A percentile compares a stretch with the other conserved stretches of the same genome.
phyloP scores from a whole-genome alignment of 1,140 invertebrate genomes.

The Anoplolepis gracilipes region DNA sequence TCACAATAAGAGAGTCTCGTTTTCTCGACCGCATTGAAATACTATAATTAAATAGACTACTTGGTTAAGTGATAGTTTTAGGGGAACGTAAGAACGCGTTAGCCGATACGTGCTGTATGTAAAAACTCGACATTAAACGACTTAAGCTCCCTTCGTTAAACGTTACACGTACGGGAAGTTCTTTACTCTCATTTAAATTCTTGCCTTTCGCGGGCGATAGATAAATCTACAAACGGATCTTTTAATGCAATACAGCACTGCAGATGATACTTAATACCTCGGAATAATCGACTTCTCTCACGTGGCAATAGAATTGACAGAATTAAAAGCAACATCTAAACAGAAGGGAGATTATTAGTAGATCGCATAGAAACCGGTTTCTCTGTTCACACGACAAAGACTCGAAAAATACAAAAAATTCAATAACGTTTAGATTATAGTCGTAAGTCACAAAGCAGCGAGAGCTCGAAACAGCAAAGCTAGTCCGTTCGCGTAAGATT shows the following conservation, averaged over 20 bases:
- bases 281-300: background rate
- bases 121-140: background rate
- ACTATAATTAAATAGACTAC: slow-evolving; percentile 1
- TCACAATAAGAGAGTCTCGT: slow-evolving; percentile 20
- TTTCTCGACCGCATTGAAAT: background rate
- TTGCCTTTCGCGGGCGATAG: background rate
- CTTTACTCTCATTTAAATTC: background rate
- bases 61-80: slow-evolving; percentile 20
- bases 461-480: background rate
- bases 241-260: background rate
- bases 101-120: background rate
- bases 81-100: slow-evolving; percentile 9
- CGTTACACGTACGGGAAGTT: background rate
- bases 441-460: slow-evolving; percentile 1
- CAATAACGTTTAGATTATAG: slow-evolving; percentile 21
- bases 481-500: slow-evolving; percentile 42
- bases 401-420: background rate
- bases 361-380: background rate
- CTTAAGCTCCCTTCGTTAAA: background rate
- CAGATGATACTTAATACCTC: background rate
- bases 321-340: slow-evolving; percentile 6
- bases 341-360: background rate
- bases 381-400: background rate
- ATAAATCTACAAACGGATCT: background rate
- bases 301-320: background rate